phyloP scores from a whole-genome alignment of 2,888 invertebrate genomes.

The Dinocampus coccinellae region DNA sequence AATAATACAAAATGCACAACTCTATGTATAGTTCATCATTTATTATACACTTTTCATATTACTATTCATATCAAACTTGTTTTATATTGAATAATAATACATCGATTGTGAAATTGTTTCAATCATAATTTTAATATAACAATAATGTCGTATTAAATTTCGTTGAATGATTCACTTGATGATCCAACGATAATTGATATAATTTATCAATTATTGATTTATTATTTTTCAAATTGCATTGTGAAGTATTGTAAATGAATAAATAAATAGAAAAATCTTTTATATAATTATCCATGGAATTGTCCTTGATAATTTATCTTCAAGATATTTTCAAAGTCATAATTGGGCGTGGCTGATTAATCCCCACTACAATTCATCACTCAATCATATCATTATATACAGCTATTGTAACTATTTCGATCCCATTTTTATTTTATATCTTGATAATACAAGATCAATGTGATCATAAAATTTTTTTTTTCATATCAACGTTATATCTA shows the following conservation, averaged over 20 bases:
- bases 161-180: background rate
- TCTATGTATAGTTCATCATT: too few species aligned
- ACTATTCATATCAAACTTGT: constrained; percentile 25
- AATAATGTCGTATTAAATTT: background rate
- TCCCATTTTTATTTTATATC: too few species aligned
- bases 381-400: background rate
- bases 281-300: constrained; percentile 39
- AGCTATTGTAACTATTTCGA: background rate
- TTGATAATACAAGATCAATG: constrained; percentile 28
- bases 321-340: constrained; percentile 41
- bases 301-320: constrained; percentile 46
- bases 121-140: constrained; percentile 30
- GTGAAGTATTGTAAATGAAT: constrained; percentile 26
- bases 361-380: background rate
- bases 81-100: constrained; percentile 18
- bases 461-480: constrained; percentile 9
- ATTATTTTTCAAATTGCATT: constrained; percentile 1
- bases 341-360: constrained; percentile 34
- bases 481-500: background rate
- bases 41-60: too few species aligned
- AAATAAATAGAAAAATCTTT: constrained; percentile 42
- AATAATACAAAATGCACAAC: too few species aligned
- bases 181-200: background rate
- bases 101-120: constrained; percentile 31
- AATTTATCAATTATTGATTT: background rate